phyloP scores from a whole-genome alignment of 30 jellyfish, hydroid and myxozoan species.

The Chrysaora quinquecirrha region DNA sequence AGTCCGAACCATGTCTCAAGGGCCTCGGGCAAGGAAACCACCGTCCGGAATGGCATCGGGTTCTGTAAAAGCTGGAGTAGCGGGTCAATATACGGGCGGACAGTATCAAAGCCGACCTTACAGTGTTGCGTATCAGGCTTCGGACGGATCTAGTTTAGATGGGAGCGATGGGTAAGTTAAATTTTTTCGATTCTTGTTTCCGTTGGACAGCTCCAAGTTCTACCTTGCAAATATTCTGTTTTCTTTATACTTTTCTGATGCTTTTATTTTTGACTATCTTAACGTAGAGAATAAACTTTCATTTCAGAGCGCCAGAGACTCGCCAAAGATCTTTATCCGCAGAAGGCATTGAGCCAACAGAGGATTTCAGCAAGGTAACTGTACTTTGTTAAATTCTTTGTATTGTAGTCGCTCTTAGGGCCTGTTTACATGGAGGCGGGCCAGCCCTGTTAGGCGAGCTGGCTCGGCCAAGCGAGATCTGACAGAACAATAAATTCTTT shows the following conservation, averaged over 20 bases:
- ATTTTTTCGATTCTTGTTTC: not conserved
- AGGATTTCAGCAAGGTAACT: conserved; percentile 51
- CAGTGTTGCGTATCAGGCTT: conserved; percentile 72
- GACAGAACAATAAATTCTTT: too few relatives aligned
- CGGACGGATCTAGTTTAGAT: conserved; percentile 32
- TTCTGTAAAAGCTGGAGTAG: conserved; percentile 12
- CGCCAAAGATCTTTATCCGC: conserved; percentile 66
- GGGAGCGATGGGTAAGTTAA: conserved; percentile 63
- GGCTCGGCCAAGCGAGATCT: too few relatives aligned
- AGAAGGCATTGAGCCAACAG: conserved; percentile 64
- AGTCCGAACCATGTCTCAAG: conserved; percentile 60
- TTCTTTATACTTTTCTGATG: too few relatives aligned
- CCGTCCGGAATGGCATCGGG: conserved; percentile 56
- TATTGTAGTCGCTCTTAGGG: too few relatives aligned
- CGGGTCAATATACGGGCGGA: conserved; percentile 46
- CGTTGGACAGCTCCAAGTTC: not conserved
- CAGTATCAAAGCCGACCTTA: conserved; percentile 66
- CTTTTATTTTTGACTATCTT: too few relatives aligned
- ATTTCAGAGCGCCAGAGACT: not conserved
- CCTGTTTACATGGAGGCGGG: too few relatives aligned
- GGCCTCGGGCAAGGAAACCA: conserved; percentile 79
- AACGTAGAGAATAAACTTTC: too few relatives aligned
- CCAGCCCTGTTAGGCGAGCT: too few relatives aligned
- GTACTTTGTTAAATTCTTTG: too few relatives aligned
- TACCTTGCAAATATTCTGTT: not conserved